Evolutionary conservation across 2,888 invertebrate species (phyloP).

Genomic region (Ornithoptera alexandrae): DNA sequence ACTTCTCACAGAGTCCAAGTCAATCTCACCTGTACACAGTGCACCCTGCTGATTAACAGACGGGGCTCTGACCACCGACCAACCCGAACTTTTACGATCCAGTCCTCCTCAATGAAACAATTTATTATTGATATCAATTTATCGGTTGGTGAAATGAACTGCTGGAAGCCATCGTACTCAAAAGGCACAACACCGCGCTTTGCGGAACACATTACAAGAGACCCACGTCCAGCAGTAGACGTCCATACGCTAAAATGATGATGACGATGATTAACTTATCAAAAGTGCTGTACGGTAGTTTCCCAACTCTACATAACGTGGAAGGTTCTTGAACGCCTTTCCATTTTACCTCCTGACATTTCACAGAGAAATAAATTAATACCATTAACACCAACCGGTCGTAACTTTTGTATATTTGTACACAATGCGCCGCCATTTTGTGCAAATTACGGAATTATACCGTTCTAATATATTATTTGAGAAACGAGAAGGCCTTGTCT

Average conservation of each 20-base stretch:
- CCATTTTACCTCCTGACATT: conserved; percentile 29
- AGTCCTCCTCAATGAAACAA: too few species aligned
- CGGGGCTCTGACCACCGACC: too few species aligned
- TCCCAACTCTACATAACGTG: conserved; percentile 19
- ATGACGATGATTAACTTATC: not conserved
- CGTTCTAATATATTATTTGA: not conserved
- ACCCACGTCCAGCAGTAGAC: not conserved
- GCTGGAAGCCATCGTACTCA: too few species aligned
- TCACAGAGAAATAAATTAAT: conserved; percentile 31
- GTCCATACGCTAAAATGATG: not conserved
- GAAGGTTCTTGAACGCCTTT: conserved; percentile 33
- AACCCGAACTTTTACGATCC: too few species aligned
- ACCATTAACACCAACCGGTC: conserved; percentile 21
- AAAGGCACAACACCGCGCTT: too few species aligned
- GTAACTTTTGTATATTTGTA: not conserved
- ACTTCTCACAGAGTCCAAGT: too few species aligned
- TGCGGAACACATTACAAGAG: too few species aligned
- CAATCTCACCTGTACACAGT: too few species aligned
- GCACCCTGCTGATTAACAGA: too few species aligned
- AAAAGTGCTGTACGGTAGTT: not conserved
- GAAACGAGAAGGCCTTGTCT: too few species aligned
- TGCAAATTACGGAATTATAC: conserved; percentile 11
- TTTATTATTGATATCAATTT: too few species aligned
- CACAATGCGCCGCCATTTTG: not conserved
- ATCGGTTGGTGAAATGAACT: not conserved